A percentile compares a stretch with the other conserved stretches of the same genome.
These are phyloP conservation scores for Actenoides hombroni DNA, from an alignment of 2,113 vertebrate species.

Conservation along the genomic window DNA sequence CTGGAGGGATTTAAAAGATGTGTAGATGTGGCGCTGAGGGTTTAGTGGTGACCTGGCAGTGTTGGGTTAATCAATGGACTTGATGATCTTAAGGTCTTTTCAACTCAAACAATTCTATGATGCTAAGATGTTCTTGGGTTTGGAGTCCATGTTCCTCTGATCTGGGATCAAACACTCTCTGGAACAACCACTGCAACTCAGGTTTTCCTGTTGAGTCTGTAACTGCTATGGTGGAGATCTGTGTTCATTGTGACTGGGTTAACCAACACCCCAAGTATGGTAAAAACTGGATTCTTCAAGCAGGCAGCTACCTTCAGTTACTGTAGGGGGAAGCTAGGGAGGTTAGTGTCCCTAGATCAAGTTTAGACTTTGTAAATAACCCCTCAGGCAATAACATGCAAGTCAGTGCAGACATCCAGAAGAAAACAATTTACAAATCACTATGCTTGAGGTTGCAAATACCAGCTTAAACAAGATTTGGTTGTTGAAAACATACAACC, in stretches of 20 bases:
- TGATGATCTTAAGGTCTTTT: no score
- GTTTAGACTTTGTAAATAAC: constrained; percentile 5
- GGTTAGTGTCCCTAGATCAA: neutral
- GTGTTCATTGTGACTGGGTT: neutral
- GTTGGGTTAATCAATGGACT: no score
- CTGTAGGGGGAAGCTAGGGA: neutral
- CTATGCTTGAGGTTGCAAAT: neutral
- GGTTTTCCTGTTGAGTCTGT: neutral
- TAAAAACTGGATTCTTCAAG: neutral
- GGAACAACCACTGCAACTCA: neutral
- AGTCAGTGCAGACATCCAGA: constrained; percentile 18
- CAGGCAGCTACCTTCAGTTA: neutral
- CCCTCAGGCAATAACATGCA: neutral
- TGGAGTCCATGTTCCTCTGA: neutral
- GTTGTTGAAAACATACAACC: constrained; percentile 32
- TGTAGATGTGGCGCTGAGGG: no score
- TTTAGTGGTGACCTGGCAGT: no score
- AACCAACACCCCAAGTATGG: neutral
- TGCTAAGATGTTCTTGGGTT: neutral
- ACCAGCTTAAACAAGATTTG: constrained; percentile 17
- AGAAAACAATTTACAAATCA: constrained; percentile 41
- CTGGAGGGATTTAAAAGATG: no score
- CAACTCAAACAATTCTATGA: no score
- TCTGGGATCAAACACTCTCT: neutral
- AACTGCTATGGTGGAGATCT: neutral